Percentiles rank a stretch among this genome's conserved stretches.
phyloP scores from a whole-genome alignment of 2,888 invertebrate genomes.

The Heliconius ismenius region DNA sequence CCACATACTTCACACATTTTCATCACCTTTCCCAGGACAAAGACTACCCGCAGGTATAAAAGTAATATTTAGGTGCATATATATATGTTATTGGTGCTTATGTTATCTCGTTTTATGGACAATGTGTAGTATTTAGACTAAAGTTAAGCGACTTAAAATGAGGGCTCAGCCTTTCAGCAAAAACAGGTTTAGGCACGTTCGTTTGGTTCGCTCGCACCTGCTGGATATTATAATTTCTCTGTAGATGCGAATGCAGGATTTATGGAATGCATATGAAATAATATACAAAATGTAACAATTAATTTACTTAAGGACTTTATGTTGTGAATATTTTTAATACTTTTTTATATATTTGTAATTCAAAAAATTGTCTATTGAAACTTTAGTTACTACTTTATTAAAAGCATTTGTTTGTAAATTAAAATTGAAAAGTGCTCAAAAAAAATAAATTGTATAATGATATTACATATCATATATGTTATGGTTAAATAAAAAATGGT shows the following conservation, averaged over 20 bases:
- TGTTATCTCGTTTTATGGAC: neutral
- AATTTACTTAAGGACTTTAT: neutral
- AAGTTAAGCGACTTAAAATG: conserved; percentile 12
- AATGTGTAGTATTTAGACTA: neutral
- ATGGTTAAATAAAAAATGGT: neutral
- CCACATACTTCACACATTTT: conserved; percentile 93
- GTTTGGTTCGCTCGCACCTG: conserved; percentile 15
- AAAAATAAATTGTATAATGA: neutral
- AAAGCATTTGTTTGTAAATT: no score
- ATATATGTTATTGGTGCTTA: neutral
- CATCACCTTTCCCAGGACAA: conserved; percentile 92
- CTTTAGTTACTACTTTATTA: neutral
- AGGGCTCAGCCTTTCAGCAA: conserved; percentile 8
- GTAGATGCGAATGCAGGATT: conserved; percentile 4
- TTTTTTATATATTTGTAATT: neutral
- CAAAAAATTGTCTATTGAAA: neutral
- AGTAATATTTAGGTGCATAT: neutral
- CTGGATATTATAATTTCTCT: conserved; percentile 14
- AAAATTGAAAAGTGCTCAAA: neutral
- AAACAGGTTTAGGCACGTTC: conserved; percentile 33
- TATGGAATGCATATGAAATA: neutral
- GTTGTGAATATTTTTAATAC: neutral
- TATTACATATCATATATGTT: no score
- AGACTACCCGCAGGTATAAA: conserved; percentile 87
- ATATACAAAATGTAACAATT: neutral